phyloP scores from a whole-genome alignment of 2,797 vertebrate genomes.

The Leucoraja ocellata region DNA sequence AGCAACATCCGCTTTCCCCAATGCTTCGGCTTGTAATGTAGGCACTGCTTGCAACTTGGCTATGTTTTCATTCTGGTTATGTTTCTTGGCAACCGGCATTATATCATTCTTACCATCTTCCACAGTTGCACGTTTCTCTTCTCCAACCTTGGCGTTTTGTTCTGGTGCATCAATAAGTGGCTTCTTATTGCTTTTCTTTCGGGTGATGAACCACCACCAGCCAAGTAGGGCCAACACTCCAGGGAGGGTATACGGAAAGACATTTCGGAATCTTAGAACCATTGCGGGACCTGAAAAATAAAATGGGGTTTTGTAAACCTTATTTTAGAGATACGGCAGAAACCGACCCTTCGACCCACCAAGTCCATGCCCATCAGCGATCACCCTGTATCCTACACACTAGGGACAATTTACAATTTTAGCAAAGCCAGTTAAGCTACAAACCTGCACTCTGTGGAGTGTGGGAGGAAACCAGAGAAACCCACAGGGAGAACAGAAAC shows the following conservation, averaged over 20 bases:
- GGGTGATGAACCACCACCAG: constrained; percentile 90
- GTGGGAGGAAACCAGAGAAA: too few relatives aligned
- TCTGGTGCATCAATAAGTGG: constrained; percentile 42
- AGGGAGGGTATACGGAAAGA: constrained; percentile 77
- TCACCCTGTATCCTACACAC: too few relatives aligned
- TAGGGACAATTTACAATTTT: too few relatives aligned
- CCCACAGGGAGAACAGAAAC: too few relatives aligned
- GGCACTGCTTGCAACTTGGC: constrained; percentile 41
- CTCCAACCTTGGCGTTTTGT: constrained; percentile 33
- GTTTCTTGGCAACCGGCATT: neutral
- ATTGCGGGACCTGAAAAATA: constrained; percentile 53
- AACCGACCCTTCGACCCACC: too few relatives aligned
- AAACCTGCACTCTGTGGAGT: too few relatives aligned
- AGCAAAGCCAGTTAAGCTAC: too few relatives aligned
- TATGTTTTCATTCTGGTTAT: constrained; percentile 21
- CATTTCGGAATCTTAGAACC: constrained; percentile 72
- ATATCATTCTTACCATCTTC: constrained; percentile 27
- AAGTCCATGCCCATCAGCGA: too few relatives aligned
- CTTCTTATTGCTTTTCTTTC: constrained; percentile 66
- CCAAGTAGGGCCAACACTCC: constrained; percentile 82
- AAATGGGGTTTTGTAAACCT: neutral
- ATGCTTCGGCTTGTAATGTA: constrained; percentile 11
- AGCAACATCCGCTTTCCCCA: constrained; percentile 42
- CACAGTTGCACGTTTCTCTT: neutral
- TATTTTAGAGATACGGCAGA: too few relatives aligned